Evolutionary conservation across 2,797 vertebrate genomes (phyloP).

Genomic region (Nothura maculosa): DNA sequence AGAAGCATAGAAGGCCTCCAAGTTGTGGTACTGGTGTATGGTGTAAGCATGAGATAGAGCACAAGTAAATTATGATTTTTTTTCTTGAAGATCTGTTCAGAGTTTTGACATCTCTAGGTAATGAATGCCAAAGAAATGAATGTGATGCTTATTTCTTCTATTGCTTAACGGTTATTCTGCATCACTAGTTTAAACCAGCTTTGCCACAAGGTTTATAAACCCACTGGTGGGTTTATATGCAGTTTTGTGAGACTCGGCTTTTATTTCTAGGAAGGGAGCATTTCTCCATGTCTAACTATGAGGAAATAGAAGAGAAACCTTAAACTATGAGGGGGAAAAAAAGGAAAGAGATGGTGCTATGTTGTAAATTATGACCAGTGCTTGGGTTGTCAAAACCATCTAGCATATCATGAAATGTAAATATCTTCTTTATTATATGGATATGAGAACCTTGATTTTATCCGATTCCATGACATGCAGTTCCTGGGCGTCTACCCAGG

Average conservation of each 20-base stretch:
- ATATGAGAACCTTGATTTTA: neutral
- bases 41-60: neutral
- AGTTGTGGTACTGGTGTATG: neutral
- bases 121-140: neutral
- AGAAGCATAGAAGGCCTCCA: neutral
- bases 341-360: neutral
- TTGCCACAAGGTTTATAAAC: neutral
- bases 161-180: neutral
- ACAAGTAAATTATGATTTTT: neutral
- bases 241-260: neutral
- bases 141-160: neutral
- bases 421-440: neutral
- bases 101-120: neutral
- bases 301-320: neutral
- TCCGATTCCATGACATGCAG: neutral
- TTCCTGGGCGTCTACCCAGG: fast-evolving
- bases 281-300: neutral
- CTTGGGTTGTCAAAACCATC: neutral
- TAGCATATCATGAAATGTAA: neutral
- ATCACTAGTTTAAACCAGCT: neutral
- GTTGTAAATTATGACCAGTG: neutral
- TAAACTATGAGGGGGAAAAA: neutral
- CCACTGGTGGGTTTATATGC: too few relatives aligned
- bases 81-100: neutral
- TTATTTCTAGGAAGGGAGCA: neutral